Evolutionary conservation across 2,888 invertebrate genomes (phyloP).

Genomic region (Drosophila paranaensis): DNA sequence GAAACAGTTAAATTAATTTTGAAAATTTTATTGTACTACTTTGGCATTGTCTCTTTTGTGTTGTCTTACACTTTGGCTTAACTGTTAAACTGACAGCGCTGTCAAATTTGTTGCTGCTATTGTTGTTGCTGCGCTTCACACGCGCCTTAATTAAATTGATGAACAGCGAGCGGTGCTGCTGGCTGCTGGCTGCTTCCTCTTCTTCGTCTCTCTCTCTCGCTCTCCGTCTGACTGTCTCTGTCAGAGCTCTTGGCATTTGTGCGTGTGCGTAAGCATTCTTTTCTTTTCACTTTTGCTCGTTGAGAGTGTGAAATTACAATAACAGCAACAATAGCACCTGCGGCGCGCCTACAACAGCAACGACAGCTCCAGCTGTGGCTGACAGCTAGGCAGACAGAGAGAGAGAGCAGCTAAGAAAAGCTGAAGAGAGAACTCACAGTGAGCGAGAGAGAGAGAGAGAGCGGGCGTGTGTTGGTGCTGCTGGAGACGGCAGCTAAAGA

Average conservation of each 20-base stretch:
- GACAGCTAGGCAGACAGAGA: constrained; percentile 25
- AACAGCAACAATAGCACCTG: constrained; percentile 66
- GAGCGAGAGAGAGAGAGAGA: background rate
- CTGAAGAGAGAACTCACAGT: background rate
- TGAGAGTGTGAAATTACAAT: constrained; percentile 70
- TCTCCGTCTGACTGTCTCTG: background rate
- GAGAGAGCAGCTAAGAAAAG: constrained; percentile 2
- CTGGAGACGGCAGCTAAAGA: constrained; percentile 26
- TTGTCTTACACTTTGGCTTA: constrained; percentile 34
- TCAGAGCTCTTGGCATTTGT: constrained; percentile 34
- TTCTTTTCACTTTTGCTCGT: constrained; percentile 69
- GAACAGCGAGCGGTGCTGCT: constrained; percentile 26
- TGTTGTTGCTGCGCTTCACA: constrained; percentile 57
- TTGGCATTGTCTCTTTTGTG: constrained; percentile 30
- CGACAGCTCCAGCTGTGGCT: constrained; percentile 25
- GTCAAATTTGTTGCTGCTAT: constrained; percentile 52
- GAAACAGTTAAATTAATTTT: constrained; percentile 30
- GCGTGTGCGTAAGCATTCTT: constrained; percentile 69
- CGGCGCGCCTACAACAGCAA: constrained; percentile 46
- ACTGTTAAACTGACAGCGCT: constrained; percentile 53
- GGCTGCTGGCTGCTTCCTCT: constrained; percentile 14
- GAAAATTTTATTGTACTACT: constrained; percentile 28
- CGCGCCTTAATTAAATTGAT: constrained; percentile 64
- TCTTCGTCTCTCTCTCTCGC: constrained; percentile 1
- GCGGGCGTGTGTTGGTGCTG: background rate